Base-by-base conservation (phyloP, 2,888 invertebrate genomes). In the Seira ritae region DNA sequence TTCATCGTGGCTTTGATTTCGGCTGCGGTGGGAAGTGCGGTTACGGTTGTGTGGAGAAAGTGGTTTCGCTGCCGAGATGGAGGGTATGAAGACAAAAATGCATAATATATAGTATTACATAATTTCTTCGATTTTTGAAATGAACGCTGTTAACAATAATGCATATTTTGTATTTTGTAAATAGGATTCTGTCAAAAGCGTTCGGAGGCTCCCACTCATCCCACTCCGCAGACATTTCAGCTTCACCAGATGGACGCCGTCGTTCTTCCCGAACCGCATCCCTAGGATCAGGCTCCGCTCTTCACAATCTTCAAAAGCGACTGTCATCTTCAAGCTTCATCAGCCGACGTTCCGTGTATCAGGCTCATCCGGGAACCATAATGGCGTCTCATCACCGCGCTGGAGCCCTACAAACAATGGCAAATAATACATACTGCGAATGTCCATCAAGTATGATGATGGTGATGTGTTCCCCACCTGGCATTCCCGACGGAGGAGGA, bases 1-100 rank as follows among this genome's bases (percentile, higher is more conserved):
- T 72, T 87, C 50, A 86, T 88, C 70, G 89, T 89, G 71, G 89
- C 88, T 23, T 46, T 88, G 62, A 66, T 87, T n/a, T 88, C 88
- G 50, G 89, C 88, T 1, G 79, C 87, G 8, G 77, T 84, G 6
- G 89, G 89, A 31, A 87, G 87, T n/a, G 87, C 86, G 31, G 73
- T 89, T 22, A 89, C 86, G 12, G 86, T 87, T 8, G 82, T 82
- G 67, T 82, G 81, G 81, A 66, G 76, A 22, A 82, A 82, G 37
- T 82, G 81, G 81, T 82, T 82, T 60, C 69, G 81, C 8, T 82
- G 81, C 37, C 31, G 60, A 3, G 76, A 82, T 67, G 81, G 81
- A 76, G 76, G 81, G 81, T 82, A 76, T 12, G 81, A 15, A 60
- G n/a, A n/a, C n/a, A n/a, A n/a, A n/a, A n/a, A n/a, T n/a, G n/a